These are phyloP conservation scores for Anoura caudifer DNA, from an alignment of 2,113 vertebrate species.

Conservation along the genomic window DNA sequence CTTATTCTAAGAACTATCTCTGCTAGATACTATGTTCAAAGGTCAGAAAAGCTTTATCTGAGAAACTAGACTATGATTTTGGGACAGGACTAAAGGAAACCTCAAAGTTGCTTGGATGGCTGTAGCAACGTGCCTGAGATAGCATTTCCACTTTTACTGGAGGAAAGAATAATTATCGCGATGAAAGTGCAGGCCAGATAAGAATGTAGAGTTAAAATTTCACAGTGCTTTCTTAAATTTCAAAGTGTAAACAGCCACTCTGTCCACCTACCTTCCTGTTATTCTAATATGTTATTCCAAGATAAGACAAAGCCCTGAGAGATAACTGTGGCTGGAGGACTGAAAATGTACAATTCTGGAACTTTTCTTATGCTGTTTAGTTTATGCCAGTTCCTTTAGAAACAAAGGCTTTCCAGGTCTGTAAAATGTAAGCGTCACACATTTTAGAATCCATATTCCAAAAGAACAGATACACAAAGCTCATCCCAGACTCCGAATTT, in stretches of 20 bases:
- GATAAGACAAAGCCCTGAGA: neutral
- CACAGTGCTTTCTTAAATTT: slow-evolving; percentile 30
- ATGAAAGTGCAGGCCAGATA: slow-evolving; percentile 15
- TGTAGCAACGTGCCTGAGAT: neutral
- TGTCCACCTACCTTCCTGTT: slow-evolving; percentile 27
- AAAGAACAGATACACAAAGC: neutral
- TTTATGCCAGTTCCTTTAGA: neutral
- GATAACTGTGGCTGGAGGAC: neutral
- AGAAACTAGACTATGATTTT: neutral
- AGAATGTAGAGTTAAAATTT: slow-evolving; percentile 7
- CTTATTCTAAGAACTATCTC: neutral
- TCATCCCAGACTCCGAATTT: neutral
- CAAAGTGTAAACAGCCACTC: neutral
- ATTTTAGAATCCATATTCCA: neutral
- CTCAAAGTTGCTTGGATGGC: neutral
- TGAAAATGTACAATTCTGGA: neutral
- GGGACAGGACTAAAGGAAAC: neutral
- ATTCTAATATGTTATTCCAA: slow-evolving; percentile 36
- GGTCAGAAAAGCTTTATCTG: neutral
- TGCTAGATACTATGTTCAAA: neutral
- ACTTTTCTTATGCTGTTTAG: neutral
- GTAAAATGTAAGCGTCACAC: neutral
- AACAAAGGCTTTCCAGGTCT: neutral
- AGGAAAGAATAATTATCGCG: neutral
- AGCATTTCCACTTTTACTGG: neutral